Conservation (phyloP, 2,113 vertebrate species). For the Clinocottus analis region DNA sequence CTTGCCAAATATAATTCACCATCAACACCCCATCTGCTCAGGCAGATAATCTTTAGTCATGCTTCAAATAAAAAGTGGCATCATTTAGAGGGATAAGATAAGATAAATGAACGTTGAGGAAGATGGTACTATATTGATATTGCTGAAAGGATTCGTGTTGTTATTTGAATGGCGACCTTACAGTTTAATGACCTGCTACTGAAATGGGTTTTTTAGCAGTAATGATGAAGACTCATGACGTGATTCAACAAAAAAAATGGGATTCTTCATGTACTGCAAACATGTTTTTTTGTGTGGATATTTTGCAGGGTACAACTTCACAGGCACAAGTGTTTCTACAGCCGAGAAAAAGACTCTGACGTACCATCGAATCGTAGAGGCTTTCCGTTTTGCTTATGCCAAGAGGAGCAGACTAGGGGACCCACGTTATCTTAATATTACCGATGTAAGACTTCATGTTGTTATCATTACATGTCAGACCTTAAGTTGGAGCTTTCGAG, state of each 20-base stretch:
- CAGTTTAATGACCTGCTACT: conserved; percentile 30
- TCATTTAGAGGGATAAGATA: conserved; percentile 6
- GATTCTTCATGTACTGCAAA: conserved; percentile 21
- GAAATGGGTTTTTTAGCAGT: conserved; percentile 23
- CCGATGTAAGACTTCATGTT: conserved; percentile 82
- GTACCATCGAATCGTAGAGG: conserved; percentile 94
- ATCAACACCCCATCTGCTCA: conserved; percentile 49
- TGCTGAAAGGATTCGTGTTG: conserved; percentile 1
- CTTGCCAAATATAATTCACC: conserved; percentile 51
- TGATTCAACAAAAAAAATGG: conserved; percentile 12
- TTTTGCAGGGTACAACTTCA: conserved; percentile 91
- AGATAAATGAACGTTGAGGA: conserved; percentile 11
- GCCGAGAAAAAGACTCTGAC: conserved; percentile 87
- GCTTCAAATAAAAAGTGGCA: conserved; percentile 37
- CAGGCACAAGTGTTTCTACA: conserved; percentile 84
- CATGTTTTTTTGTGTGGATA: conserved; percentile 39
- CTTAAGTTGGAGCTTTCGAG: neutral
- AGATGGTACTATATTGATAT: neutral
- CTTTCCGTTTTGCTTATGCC: conserved; percentile 96
- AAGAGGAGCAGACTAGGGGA: conserved; percentile 95
- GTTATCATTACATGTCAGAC: neutral
- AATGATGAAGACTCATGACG: conserved; percentile 26
- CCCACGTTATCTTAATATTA: conserved; percentile 89
- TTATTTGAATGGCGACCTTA: neutral
- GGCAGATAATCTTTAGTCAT: conserved; percentile 21